Conservation (phyloP, 2,113 vertebrate species). For the Egretta garzetta region DNA sequence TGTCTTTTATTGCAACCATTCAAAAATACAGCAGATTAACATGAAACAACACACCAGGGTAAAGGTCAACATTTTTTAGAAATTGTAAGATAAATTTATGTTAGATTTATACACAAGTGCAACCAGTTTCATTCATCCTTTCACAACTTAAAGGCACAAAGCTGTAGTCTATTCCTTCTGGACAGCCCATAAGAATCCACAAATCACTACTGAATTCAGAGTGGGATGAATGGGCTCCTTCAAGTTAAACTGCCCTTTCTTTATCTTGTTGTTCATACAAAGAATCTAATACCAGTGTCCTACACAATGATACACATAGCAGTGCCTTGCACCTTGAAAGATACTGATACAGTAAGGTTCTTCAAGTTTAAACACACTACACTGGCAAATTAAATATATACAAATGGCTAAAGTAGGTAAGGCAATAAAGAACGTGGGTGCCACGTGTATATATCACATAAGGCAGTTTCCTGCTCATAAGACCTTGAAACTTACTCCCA, state of each 20-base stretch:
- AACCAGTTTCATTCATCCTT: background rate
- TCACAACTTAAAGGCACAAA: background rate
- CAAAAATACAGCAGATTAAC: background rate
- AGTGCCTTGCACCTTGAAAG: background rate
- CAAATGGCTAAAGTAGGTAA: background rate
- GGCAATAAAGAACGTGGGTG: background rate
- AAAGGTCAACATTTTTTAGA: background rate
- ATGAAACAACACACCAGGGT: background rate
- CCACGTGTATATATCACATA: background rate
- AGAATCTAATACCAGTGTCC: background rate
- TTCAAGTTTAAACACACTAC: background rate
- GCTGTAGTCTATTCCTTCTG: background rate
- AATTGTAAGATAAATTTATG: background rate
- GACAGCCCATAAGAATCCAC: background rate
- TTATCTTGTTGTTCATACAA: background rate
- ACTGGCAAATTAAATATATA: background rate
- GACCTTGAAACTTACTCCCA: background rate
- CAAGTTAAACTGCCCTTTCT: background rate
- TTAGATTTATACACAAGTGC: background rate
- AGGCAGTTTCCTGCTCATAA: background rate
- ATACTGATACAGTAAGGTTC: background rate
- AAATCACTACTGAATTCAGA: background rate
- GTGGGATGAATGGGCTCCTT: background rate
- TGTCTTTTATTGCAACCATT: slow-evolving; percentile 12
- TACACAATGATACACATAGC: background rate